These are phyloP conservation scores for Lepisosteus oculatus DNA, from an alignment of 2,113 vertebrate genomes.

Conservation along the genomic window DNA sequence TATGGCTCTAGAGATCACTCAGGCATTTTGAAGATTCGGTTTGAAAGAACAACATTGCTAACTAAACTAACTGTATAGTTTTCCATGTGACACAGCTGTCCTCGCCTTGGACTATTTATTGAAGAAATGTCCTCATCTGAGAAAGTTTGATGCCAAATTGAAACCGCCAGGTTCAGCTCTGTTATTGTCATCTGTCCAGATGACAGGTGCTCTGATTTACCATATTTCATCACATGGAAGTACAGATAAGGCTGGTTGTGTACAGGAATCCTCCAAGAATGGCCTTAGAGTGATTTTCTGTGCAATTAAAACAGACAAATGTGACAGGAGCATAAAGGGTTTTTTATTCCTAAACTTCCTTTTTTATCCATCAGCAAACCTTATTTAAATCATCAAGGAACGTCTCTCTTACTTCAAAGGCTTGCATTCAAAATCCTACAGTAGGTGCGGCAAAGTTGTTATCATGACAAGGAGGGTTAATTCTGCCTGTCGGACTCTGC, in stretches of 20 bases:
- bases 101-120: slow-evolving; percentile 63
- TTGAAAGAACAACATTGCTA: neutral
- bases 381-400: too few relatives aligned
- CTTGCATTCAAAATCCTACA: too few relatives aligned
- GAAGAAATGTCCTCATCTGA: slow-evolving; percentile 69
- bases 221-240: slow-evolving; percentile 60
- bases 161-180: slow-evolving; percentile 68
- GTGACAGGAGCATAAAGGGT: slow-evolving; percentile 44
- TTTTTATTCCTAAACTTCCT: too few relatives aligned
- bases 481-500: too few relatives aligned
- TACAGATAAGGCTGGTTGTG: slow-evolving; percentile 53
- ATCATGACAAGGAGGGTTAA: too few relatives aligned
- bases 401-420: too few relatives aligned
- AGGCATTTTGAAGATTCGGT: too few relatives aligned
- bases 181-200: slow-evolving; percentile 61
- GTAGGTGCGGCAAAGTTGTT: too few relatives aligned
- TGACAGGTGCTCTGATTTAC: slow-evolving; percentile 33
- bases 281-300: slow-evolving; percentile 71
- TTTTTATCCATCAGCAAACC: too few relatives aligned
- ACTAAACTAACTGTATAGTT: slow-evolving; percentile 15
- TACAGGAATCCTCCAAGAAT: slow-evolving; percentile 59
- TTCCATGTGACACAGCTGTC: slow-evolving; percentile 62
- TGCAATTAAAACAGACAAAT: slow-evolving; percentile 70
- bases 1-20: too few relatives aligned
- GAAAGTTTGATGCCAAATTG: slow-evolving; percentile 61